Percentiles rank a stretch among this genome's conserved stretches.
Conservation (phyloP, 2,888 invertebrate genomes). For the Lampropteryx suffumata region DNA sequence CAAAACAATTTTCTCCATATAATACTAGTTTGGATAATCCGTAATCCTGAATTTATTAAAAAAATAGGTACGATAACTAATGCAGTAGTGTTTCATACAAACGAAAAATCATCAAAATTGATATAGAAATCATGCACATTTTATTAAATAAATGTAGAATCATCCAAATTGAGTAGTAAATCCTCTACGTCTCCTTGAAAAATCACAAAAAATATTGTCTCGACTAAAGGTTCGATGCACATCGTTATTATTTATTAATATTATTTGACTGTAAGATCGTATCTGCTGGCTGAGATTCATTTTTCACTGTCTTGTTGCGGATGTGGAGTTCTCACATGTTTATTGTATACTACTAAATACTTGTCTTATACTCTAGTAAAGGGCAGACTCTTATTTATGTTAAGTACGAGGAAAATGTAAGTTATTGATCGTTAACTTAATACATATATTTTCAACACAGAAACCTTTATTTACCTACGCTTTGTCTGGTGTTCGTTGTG, state of each 20-base stretch:
- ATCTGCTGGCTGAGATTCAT: constrained; percentile 25
- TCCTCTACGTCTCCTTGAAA: not conserved
- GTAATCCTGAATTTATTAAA: too few species aligned
- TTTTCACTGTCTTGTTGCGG: constrained; percentile 29
- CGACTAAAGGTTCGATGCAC: constrained; percentile 6
- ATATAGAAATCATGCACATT: not conserved
- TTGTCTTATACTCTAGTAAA: too few species aligned
- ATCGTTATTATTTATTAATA: constrained; percentile 15
- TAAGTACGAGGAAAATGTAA: too few species aligned
- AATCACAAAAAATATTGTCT: constrained; percentile 5
- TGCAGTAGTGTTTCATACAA: too few species aligned
- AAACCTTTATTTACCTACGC: too few species aligned
- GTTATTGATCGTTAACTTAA: too few species aligned
- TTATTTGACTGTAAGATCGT: constrained; percentile 20
- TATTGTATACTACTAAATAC: constrained; percentile 2
- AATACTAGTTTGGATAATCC: too few species aligned
- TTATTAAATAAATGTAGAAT: not conserved
- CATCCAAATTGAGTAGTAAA: constrained; percentile 6
- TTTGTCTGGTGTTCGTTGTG: too few species aligned
- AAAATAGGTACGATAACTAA: too few species aligned
- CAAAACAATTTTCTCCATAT: too few species aligned
- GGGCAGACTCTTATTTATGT: too few species aligned
- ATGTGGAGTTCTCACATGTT: constrained; percentile 20
- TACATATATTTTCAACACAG: too few species aligned
- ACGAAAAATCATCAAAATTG: not conserved